Evolutionary conservation across 2,113 vertebrate species (phyloP).

Genomic region (Thalassoma bifasciatum): DNA sequence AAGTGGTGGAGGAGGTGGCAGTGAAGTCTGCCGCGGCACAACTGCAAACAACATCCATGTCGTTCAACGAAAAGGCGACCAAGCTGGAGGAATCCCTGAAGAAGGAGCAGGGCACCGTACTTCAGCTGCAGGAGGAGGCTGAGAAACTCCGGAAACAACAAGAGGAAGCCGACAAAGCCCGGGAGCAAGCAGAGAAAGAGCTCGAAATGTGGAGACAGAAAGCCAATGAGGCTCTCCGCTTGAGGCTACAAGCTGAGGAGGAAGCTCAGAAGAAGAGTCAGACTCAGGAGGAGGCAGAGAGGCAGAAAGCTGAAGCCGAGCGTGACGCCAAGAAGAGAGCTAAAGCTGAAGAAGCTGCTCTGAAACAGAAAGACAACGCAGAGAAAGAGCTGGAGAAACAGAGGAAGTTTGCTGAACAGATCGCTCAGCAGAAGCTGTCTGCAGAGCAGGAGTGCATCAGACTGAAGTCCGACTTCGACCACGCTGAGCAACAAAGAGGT

Average conservation of each 20-base stretch:
- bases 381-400: constrained; percentile 94
- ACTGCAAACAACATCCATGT: constrained; percentile 87
- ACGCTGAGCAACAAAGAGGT: constrained; percentile 90
- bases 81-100: constrained; percentile 91
- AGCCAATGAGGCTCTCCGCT: constrained; percentile 93
- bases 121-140: constrained; percentile 92
- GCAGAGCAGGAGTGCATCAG: constrained; percentile 96
- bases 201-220: constrained; percentile 95
- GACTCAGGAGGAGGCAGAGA: constrained; percentile 94
- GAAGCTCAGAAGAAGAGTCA: constrained; percentile 92
- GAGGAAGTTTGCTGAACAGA: constrained; percentile 89
- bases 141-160: constrained; percentile 88
- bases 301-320: constrained; percentile 93
- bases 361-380: constrained; percentile 91
- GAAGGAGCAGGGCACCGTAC: constrained; percentile 89
- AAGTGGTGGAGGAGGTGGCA: constrained; percentile 89
- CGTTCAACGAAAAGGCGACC: constrained; percentile 85
- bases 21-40: constrained; percentile 86
- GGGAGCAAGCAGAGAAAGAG: constrained; percentile 91
- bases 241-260: constrained; percentile 94
- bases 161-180: constrained; percentile 86
- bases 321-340: constrained; percentile 89
- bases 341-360: constrained; percentile 91
- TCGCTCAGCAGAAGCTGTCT: constrained; percentile 89
- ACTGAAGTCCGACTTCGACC: constrained; percentile 91